Evolutionary conservation across 2,797 vertebrate species (phyloP).

Genomic region (Xenentodon cancila): DNA sequence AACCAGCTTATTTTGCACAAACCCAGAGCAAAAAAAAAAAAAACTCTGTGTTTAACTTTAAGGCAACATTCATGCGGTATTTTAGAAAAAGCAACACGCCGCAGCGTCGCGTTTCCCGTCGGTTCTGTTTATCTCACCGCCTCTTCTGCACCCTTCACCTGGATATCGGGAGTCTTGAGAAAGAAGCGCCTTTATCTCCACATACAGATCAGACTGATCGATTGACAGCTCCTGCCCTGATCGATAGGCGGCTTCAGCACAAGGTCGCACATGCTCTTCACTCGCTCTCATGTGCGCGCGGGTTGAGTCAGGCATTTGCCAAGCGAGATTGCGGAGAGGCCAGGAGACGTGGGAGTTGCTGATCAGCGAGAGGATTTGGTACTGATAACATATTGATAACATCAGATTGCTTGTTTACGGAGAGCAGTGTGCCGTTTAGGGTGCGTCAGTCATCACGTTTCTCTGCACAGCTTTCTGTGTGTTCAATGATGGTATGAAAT

Average conservation of each 20-base stretch:
- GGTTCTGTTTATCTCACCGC: conserved; percentile 1
- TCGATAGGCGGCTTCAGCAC: conserved; percentile 70
- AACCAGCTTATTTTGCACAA: neutral
- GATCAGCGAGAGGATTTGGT: no score
- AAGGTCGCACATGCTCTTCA: conserved; percentile 69
- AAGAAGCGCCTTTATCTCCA: conserved; percentile 76
- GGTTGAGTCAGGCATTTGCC: no score
- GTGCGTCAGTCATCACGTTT: conserved; percentile 40
- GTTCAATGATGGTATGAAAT: conserved; percentile 14
- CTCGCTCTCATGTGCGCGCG: conserved; percentile 4
- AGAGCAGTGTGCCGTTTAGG: conserved; percentile 24
- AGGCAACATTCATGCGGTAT: neutral
- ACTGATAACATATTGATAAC: conserved; percentile 26
- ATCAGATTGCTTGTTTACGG: conserved; percentile 1
- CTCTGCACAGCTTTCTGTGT: neutral
- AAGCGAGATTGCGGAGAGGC: neutral
- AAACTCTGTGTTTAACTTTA: no score
- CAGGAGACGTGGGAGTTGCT: neutral
- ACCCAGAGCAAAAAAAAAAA: conserved; percentile 10
- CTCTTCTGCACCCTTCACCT: conserved; percentile 26
- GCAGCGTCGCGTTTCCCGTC: neutral
- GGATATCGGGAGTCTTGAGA: conserved; percentile 56
- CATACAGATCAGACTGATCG: conserved; percentile 77
- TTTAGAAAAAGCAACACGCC: neutral
- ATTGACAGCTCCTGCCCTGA: conserved; percentile 73